Percentiles rank a stretch among this genome's conserved stretches.
Evolutionary conservation across 1,140 invertebrate species (phyloP).

Genomic region (Sarcophaga bullata): DNA sequence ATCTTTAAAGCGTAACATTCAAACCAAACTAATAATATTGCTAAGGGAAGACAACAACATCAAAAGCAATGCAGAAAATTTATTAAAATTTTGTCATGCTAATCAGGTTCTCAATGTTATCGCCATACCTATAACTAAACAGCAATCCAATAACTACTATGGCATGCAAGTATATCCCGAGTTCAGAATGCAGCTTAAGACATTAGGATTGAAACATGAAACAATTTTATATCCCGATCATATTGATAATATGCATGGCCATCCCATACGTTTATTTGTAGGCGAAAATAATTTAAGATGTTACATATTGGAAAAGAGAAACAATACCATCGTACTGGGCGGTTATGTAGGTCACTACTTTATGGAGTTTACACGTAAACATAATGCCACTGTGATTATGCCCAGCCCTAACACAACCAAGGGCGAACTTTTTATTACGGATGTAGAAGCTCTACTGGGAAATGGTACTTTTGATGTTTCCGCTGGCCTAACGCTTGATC

Average conservation of each 20-base stretch:
- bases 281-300: background rate
- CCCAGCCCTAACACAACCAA: background rate
- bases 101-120: background rate
- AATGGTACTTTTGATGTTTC: conserved; percentile 15
- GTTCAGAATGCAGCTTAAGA: background rate
- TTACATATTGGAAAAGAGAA: background rate
- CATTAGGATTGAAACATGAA: background rate
- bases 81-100: background rate
- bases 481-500: background rate
- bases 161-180: background rate
- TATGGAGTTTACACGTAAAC: background rate
- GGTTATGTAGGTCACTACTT: conserved; percentile 25
- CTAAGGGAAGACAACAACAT: background rate
- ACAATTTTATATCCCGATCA: background rate
- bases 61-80: background rate
- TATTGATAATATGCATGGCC: background rate
- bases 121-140: background rate
- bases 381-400: conserved; percentile 24
- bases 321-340: background rate
- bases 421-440: too few species aligned
- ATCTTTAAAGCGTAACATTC: background rate
- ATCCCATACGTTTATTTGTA: background rate
- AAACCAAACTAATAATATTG: background rate
- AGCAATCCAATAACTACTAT: too few species aligned
- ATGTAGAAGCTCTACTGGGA: background rate